Evolutionary conservation across 2,797 vertebrate species (phyloP), one percentile per base, ranked within the genome.

Genomic region (Taeniopygia guttata): DNA sequence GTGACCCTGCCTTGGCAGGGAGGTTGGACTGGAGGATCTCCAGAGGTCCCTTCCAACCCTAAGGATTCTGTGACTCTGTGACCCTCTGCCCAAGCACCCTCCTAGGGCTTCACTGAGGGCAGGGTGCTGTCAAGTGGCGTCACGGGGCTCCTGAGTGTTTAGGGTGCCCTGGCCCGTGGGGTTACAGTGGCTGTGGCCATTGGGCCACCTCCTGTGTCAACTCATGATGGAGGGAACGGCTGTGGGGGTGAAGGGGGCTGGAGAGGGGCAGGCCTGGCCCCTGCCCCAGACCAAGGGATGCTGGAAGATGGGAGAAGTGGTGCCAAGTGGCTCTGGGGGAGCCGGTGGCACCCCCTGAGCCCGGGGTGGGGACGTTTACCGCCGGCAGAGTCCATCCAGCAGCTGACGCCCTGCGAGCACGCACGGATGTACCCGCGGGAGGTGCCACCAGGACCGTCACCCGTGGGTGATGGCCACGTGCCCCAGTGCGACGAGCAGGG

Each of bases 401-500:
- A 52, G 69, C 80, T 91, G 92, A 94, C 84, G 0, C 92, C 92
- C 38, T 94, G 92, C 11, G 63, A 93, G 17, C 92, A 90, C 8
- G 92, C 84, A 0, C 79, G 79, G 79, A 77, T 93, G 74, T 91
- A 93, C 92, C 87, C 91, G 0, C 82, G 91, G 72, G 91, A 60
- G 66, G 91, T 92, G 82, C 93, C 48, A 1, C 38, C 86, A 0
- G 93, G 82, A 15, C 87, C 83, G 1, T 78, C 51, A 0, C 91
- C 87, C 12, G 42, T 94, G 82, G 82, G 90, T 0, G 23, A 93
- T 0, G 38, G 85, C 12, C 96, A 98, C 32, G 51, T 97, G 27
- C 97, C 98, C 4, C 96, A 98, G 36, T 98, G 98, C 0, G 97
- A 98, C 1, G 96, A 96, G 27, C 92, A 96, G 30, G 98, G 99